Conservation (phyloP, 2,113 vertebrate genomes). For the Anser brachyrhynchus region DNA sequence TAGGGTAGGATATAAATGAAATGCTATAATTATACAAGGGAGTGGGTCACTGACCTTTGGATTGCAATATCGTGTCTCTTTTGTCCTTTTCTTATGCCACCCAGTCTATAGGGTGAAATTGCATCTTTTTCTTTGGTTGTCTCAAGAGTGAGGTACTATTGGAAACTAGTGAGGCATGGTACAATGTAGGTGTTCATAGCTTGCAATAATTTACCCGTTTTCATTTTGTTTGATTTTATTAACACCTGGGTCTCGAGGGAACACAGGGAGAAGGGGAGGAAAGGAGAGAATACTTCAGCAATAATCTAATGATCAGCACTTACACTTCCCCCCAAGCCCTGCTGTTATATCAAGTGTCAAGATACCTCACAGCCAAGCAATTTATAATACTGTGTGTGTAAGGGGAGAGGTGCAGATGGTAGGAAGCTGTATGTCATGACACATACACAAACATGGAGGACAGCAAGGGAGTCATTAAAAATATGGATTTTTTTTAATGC, state of each 20-base stretch:
- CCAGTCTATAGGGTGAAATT: slow-evolving; percentile 85
- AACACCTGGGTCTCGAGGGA: slow-evolving; percentile 91
- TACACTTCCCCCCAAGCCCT: slow-evolving; percentile 58
- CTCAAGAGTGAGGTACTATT: slow-evolving; percentile 87
- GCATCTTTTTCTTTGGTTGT: slow-evolving; percentile 85
- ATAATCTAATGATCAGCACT: slow-evolving; percentile 85
- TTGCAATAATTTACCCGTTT: slow-evolving; percentile 84
- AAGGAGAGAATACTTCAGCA: slow-evolving; percentile 77
- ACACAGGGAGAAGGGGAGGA: slow-evolving; percentile 77
- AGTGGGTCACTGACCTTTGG: slow-evolving; percentile 89
- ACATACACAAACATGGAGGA: background rate
- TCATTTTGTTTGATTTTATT: slow-evolving; percentile 90
- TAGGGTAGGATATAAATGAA: slow-evolving; percentile 86
- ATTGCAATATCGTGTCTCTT: slow-evolving; percentile 97
- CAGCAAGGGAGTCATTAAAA: slow-evolving; percentile 59
- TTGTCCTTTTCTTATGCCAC: slow-evolving; percentile 84
- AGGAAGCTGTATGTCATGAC: slow-evolving; percentile 43
- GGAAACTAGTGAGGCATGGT: slow-evolving; percentile 91
- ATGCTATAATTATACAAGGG: slow-evolving; percentile 94
- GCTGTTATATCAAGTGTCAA: slow-evolving; percentile 81
- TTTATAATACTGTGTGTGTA: slow-evolving; percentile 49
- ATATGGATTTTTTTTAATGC: slow-evolving; percentile 46
- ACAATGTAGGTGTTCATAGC: slow-evolving; percentile 74
- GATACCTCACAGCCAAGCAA: slow-evolving; percentile 54
- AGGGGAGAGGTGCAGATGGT: slow-evolving; percentile 51